Conservation (phyloP, 2,113 vertebrate species). For the Guaruba guarouba region DNA sequence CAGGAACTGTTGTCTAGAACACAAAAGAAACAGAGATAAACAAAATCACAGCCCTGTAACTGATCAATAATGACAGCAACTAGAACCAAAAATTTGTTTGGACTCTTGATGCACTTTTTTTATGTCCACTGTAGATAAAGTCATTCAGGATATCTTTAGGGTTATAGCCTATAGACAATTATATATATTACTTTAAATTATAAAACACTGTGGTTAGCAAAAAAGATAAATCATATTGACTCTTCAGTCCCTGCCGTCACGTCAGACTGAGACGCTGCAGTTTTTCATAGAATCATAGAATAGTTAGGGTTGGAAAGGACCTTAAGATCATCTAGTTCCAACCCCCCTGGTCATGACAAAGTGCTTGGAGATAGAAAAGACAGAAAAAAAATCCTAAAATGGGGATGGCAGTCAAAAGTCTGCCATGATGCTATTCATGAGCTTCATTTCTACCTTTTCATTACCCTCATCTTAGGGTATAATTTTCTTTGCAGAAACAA, state of each 20-base stretch:
- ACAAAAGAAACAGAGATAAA: neutral
- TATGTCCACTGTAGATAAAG: neutral
- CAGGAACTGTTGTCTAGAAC: constrained; percentile 86
- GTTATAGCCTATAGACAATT: neutral
- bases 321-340: too few species aligned
- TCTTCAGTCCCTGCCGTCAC: neutral
- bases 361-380: neutral
- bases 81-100: neutral
- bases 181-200: neutral
- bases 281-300: neutral
- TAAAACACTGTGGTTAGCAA: neutral
- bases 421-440: neutral
- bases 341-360: neutral
- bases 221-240: neutral
- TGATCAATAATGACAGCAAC: neutral
- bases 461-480: neutral
- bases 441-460: neutral
- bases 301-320: neutral
- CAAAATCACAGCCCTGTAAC: neutral
- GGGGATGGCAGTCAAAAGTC: neutral
- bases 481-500: neutral
- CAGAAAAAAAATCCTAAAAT: neutral
- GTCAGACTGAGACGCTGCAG: neutral
- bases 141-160: neutral
- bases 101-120: neutral